phyloP scores from a whole-genome alignment of 1,140 invertebrate species.

The Heliconius eleuchia region DNA sequence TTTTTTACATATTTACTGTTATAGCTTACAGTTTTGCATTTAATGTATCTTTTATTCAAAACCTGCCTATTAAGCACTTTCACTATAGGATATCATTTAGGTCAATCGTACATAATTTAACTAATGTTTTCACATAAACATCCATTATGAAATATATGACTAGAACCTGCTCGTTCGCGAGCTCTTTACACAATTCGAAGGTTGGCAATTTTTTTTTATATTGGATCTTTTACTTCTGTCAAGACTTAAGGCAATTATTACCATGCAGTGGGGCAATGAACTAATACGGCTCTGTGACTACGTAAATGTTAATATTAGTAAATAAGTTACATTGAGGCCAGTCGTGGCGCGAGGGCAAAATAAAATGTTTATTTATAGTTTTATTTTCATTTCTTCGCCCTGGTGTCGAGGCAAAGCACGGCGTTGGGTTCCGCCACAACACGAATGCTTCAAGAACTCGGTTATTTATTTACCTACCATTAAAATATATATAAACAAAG shows the following conservation, averaged over 20 bases:
- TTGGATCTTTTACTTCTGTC: background rate
- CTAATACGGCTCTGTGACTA: background rate
- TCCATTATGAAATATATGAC: background rate
- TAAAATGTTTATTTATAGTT: too few relatives aligned
- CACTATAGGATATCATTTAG: background rate
- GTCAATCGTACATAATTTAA: background rate
- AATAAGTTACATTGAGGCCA: too few relatives aligned
- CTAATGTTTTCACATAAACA: background rate
- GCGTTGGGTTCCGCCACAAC: too few relatives aligned
- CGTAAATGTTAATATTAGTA: background rate
- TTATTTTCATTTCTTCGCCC: too few relatives aligned
- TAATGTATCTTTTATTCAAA: background rate
- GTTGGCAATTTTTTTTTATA: background rate
- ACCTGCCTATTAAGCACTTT: background rate
- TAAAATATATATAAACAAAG: too few relatives aligned
- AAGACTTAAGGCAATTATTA: background rate
- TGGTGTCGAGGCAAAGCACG: too few relatives aligned
- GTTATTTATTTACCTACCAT: too few relatives aligned
- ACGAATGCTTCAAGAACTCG: too few relatives aligned
- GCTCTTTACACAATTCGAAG: background rate
- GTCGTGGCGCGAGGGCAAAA: too few relatives aligned
- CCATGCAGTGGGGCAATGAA: background rate
- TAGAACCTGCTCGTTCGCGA: background rate
- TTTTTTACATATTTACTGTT: background rate
- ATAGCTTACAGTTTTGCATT: slow-evolving; percentile 4